A percentile compares a stretch with the other conserved stretches of the same genome.
Evolutionary conservation across 2,888 invertebrate species (phyloP).

Genomic region (Drosophila neoperkinsi): DNA sequence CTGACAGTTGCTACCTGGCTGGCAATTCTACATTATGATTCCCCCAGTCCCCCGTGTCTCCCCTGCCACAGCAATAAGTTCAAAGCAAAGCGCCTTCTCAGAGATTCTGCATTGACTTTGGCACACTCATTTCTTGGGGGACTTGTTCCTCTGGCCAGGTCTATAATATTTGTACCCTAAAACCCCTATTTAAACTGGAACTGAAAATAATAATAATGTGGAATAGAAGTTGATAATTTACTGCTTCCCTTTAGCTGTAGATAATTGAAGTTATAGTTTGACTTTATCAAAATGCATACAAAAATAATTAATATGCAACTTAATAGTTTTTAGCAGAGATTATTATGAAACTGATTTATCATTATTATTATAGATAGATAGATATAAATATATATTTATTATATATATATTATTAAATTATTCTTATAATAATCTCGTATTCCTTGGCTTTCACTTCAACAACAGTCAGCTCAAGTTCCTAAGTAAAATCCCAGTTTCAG

Average conservation of each 20-base stretch:
- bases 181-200: background rate
- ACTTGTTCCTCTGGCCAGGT: background rate
- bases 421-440: too few relatives aligned
- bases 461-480: background rate
- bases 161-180: background rate
- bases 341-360: background rate
- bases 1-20: conserved; percentile 25
- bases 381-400: too few relatives aligned
- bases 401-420: background rate
- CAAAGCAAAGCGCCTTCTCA: conserved; percentile 18
- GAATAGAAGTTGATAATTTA: background rate
- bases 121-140: conserved; percentile 1
- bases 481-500: background rate
- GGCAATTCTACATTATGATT: conserved; percentile 10
- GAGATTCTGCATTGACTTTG: background rate
- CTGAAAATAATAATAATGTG: background rate
- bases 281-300: background rate
- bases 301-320: background rate
- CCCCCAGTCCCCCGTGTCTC: background rate
- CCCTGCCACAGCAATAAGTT: conserved; percentile 18
- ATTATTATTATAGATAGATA: too few relatives aligned
- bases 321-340: background rate
- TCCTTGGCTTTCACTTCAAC: background rate
- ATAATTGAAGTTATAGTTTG: background rate
- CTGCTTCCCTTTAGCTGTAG: background rate